A percentile compares a stretch with the other conserved stretches of the same genome.
Conservation (phyloP, 2,888 invertebrate species). For the Monopis laevigella region DNA sequence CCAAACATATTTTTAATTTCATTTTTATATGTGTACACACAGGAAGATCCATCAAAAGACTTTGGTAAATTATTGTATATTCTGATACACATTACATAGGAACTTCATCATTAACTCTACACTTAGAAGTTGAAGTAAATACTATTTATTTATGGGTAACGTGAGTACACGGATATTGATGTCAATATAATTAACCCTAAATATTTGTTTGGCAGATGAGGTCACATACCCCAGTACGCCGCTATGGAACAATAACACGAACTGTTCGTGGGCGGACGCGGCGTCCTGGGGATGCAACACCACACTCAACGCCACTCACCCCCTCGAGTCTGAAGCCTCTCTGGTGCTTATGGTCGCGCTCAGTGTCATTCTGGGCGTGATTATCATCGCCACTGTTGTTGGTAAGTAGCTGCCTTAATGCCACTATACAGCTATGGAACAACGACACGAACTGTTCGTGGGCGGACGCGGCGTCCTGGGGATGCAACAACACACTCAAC, state of each 20-base stretch:
- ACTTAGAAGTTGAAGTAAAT: too few species aligned
- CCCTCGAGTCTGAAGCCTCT: conserved; percentile 71
- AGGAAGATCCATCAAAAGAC: too few species aligned
- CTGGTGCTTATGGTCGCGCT: conserved; percentile 81
- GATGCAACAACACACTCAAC: conserved; percentile 28
- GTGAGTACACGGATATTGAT: too few species aligned
- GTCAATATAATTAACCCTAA: too few species aligned
- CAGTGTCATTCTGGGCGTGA: conserved; percentile 83
- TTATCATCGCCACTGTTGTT: conserved; percentile 93
- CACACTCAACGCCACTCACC: conserved; percentile 43
- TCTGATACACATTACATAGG: too few species aligned
- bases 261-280: conserved; percentile 57
- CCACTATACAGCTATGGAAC: too few species aligned
- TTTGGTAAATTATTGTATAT: too few species aligned
- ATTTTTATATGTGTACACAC: too few species aligned
- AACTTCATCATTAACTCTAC: too few species aligned
- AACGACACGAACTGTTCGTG: conserved; percentile 48
- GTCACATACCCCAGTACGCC: conserved; percentile 39
- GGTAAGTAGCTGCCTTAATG: too few species aligned
- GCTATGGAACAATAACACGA: conserved; percentile 40
- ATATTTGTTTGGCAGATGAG: conserved; percentile 39
- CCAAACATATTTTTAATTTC: too few species aligned
- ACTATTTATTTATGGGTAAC: too few species aligned
- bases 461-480: conserved; percentile 55
- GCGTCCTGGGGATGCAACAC: conserved; percentile 48